Evolutionary conservation across 2,797 vertebrate genomes (phyloP).

Genomic region (Gila robusta): DNA sequence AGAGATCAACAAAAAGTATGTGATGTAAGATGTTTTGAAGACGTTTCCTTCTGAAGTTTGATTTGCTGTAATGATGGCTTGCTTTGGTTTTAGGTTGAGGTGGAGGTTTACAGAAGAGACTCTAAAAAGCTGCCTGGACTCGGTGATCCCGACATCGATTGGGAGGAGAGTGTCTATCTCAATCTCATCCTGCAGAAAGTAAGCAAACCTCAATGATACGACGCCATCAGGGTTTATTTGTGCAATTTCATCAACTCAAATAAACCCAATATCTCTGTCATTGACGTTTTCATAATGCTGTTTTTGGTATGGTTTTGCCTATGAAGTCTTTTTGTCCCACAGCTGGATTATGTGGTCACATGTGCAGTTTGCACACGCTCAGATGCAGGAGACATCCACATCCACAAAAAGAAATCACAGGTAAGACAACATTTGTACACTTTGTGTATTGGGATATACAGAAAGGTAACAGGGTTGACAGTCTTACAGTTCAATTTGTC

Average conservation of each 20-base stretch:
- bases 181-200: slow-evolving; percentile 98
- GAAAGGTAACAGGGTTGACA: neutral
- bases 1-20: neutral
- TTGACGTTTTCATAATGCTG: neutral
- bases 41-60: neutral
- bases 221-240: neutral
- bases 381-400: slow-evolving; percentile 95
- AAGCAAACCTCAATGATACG: neutral
- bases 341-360: slow-evolving; percentile 97
- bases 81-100: slow-evolving; percentile 85
- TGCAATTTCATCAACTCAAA: neutral
- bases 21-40: neutral
- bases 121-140: slow-evolving; percentile 97
- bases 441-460: neutral
- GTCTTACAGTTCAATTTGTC: neutral
- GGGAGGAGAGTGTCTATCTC: slow-evolving; percentile 98
- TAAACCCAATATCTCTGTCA: neutral
- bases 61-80: neutral
- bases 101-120: slow-evolving; percentile 96
- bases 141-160: slow-evolving; percentile 97
- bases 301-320: neutral
- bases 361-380: slow-evolving; percentile 97
- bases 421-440: slow-evolving; percentile 72
- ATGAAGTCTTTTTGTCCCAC: slow-evolving; percentile 44
- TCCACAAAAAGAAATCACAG: slow-evolving; percentile 98